These are phyloP conservation scores for Luidia sarsii DNA, from an alignment of 53 echinoderm and acorn worm species.

Conservation along the genomic window DNA sequence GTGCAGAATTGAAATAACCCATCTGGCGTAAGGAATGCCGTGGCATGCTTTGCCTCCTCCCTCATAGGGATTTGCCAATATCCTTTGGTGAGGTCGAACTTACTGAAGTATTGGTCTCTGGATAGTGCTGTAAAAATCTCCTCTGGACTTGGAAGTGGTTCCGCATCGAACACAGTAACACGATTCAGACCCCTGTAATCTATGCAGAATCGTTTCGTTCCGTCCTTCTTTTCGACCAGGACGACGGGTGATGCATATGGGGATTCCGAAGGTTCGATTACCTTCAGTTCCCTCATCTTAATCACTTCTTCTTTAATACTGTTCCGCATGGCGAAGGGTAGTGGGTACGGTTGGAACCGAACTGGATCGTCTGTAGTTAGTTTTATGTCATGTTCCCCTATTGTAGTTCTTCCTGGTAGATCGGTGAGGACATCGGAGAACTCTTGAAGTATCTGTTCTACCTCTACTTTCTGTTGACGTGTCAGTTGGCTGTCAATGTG, in stretches of 20 bases:
- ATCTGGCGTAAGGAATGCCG: conserved; percentile 49
- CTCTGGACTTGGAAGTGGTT: conserved; percentile 24
- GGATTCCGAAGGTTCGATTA: not conserved
- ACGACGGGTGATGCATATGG: conserved; percentile 46
- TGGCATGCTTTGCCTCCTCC: not conserved
- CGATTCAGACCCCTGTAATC: conserved; percentile 33
- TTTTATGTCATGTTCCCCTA: not conserved
- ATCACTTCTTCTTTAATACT: not conserved
- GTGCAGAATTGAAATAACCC: conserved; percentile 54
- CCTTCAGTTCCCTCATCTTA: not conserved
- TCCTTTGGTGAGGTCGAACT: conserved; percentile 41
- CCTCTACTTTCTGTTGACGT: not conserved
- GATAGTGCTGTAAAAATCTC: conserved; percentile 37
- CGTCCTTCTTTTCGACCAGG: not conserved
- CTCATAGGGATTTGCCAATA: conserved; percentile 49
- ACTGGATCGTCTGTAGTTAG: conserved; percentile 16
- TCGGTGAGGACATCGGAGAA: conserved; percentile 20
- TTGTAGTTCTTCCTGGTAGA: conserved; percentile 19
- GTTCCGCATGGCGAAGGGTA: conserved; percentile 2
- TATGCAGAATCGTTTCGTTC: not conserved
- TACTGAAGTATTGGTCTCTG: conserved; percentile 38
- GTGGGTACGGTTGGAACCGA: conserved; percentile 34
- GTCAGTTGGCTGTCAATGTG: not conserved
- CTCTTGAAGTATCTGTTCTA: not conserved
- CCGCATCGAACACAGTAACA: conserved; percentile 62